Conservation (phyloP, 2,888 invertebrate species). For the Galeruca laticollis region DNA sequence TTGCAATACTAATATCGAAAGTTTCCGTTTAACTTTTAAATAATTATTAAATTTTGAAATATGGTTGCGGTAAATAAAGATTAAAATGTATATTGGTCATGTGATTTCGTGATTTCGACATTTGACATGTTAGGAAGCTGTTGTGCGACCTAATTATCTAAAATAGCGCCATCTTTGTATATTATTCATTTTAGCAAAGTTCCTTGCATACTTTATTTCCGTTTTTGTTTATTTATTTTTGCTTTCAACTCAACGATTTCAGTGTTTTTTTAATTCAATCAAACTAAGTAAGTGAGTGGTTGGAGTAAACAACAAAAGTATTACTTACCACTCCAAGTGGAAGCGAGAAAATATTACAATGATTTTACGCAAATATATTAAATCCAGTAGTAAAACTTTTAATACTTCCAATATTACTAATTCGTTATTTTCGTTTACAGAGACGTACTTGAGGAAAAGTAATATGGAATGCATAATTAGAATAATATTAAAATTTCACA, state of each 20-base stretch:
- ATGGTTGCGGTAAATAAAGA: no score
- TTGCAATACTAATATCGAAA: no score
- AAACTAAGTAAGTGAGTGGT: background rate
- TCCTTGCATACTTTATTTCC: no score
- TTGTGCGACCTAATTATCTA: background rate
- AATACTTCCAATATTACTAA: slow-evolving; percentile 8
- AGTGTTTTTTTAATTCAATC: background rate
- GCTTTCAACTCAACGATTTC: background rate
- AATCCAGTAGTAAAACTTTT: slow-evolving; percentile 7
- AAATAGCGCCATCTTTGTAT: background rate
- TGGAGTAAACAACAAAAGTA: no score
- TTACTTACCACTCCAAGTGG: background rate
- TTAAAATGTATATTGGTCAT: no score
- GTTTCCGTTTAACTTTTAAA: no score
- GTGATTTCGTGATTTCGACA: no score
- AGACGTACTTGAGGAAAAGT: background rate
- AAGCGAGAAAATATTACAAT: background rate
- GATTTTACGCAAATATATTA: background rate
- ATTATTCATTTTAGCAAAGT: no score
- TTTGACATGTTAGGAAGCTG: background rate
- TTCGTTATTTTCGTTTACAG: background rate
- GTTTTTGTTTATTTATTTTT: background rate
- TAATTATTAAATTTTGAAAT: no score
- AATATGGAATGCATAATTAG: background rate
- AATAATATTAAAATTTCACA: no score